phyloP scores from a whole-genome alignment of 2,113 vertebrate genomes.

The Chloebia gouldiae region DNA sequence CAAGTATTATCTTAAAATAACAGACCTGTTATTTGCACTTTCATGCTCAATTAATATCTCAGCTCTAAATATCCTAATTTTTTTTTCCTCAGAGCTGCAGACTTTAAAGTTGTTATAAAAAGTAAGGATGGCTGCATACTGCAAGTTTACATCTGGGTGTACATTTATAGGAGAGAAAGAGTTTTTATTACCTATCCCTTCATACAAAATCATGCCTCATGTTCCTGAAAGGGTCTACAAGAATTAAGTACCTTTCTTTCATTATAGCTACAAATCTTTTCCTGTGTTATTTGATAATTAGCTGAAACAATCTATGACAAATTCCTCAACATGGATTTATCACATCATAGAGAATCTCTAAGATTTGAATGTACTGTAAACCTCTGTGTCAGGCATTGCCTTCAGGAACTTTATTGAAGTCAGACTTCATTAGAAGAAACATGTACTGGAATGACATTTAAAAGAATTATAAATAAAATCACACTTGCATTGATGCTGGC shows the following conservation, averaged over 20 bases:
- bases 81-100: conserved; percentile 6
- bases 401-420: neutral
- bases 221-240: neutral
- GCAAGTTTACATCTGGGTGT: neutral
- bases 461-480: neutral
- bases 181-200: neutral
- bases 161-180: neutral
- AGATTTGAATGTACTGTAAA: neutral
- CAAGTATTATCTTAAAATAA: conserved; percentile 66
- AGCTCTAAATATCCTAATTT: neutral
- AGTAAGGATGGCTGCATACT: neutral
- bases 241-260: neutral
- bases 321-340: neutral
- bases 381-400: neutral
- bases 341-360: neutral
- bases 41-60: conserved; percentile 37
- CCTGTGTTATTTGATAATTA: conserved; percentile 29
- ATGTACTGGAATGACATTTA: neutral
- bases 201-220: neutral
- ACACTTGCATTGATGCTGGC: neutral
- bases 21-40: conserved; percentile 62
- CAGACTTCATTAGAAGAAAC: neutral
- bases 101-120: neutral
- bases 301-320: conserved; percentile 20
- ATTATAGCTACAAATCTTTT: neutral